These are phyloP conservation scores for Hymenopus coronatus DNA, from an alignment of 2,888 invertebrate species.

Conservation along the genomic window DNA sequence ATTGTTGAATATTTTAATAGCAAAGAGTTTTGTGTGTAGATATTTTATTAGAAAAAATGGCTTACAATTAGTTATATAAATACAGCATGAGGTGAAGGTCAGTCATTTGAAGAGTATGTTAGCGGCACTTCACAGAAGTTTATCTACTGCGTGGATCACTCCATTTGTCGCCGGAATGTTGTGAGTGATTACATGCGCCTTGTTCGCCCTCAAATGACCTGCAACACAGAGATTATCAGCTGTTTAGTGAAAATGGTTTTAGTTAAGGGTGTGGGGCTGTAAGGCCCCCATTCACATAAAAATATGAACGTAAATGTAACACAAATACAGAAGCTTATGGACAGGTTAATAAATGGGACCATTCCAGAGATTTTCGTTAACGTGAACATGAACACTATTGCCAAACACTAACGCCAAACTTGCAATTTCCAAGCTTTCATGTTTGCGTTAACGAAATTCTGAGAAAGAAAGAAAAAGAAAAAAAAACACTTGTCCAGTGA, in stretches of 20 bases:
- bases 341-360: too few species aligned
- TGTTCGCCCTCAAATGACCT: constrained; percentile 84
- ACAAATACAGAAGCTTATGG: too few species aligned
- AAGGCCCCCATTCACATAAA: too few species aligned
- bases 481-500: too few species aligned
- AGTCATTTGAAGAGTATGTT: background rate
- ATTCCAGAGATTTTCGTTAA: too few species aligned
- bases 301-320: too few species aligned
- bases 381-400: too few species aligned
- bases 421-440: too few species aligned
- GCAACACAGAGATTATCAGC: constrained; percentile 38
- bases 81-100: background rate
- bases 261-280: background rate
- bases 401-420: too few species aligned
- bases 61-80: background rate
- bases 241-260: background rate
- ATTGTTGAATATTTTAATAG: too few species aligned
- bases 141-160: constrained; percentile 79
- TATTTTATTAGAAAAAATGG: background rate
- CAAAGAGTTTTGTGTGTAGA: background rate
- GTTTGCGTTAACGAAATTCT: too few species aligned
- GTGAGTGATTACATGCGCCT: constrained; percentile 75
- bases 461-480: too few species aligned
- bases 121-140: constrained; percentile 52
- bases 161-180: constrained; percentile 87